Evolutionary conservation across 2,797 vertebrate species (phyloP).

Genomic region (Enteromius radiatus): DNA sequence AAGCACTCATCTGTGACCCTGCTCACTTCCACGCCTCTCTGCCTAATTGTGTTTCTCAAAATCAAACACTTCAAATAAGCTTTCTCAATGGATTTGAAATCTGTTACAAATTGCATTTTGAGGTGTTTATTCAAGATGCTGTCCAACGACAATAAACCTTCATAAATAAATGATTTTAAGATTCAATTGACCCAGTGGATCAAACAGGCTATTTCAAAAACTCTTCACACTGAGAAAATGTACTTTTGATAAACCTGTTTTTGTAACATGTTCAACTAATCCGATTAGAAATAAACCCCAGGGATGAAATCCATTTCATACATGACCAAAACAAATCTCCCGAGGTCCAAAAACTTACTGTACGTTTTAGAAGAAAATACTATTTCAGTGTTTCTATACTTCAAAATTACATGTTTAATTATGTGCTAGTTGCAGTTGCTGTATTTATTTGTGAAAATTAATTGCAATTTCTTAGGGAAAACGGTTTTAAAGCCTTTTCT

Average conservation of each 20-base stretch:
- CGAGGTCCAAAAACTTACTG: background rate
- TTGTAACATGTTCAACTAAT: too few species aligned
- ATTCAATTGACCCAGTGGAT: background rate
- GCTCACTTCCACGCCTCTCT: background rate
- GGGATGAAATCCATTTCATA: too few species aligned
- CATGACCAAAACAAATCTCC: background rate
- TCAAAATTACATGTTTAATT: background rate
- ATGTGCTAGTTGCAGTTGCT: background rate
- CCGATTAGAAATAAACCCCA: background rate
- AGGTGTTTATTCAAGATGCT: background rate
- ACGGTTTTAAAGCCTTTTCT: background rate
- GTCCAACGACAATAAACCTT: background rate
- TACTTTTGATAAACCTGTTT: background rate
- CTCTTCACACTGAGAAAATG: background rate
- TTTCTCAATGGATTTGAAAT: background rate
- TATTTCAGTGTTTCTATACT: background rate
- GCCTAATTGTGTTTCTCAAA: background rate
- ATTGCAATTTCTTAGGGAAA: background rate
- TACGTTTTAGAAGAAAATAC: background rate
- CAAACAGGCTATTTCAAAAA: background rate
- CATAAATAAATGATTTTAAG: background rate
- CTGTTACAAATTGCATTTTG: background rate
- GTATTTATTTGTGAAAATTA: background rate
- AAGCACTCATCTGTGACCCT: background rate
- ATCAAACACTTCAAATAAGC: constrained; percentile 17